Conservation (phyloP, 2,797 vertebrate genomes). For the Varecia variegata region DNA sequence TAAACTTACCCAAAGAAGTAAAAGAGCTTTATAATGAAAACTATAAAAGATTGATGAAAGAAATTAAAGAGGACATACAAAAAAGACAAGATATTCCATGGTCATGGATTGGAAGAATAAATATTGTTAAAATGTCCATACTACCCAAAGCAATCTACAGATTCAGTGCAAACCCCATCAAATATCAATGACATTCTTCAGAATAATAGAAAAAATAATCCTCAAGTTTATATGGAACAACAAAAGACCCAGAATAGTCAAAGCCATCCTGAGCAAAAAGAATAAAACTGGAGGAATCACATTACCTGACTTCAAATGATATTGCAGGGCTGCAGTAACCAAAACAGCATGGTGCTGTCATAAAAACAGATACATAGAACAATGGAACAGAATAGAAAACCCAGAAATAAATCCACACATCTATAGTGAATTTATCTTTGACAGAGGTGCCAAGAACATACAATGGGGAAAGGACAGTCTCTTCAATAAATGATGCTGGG, state of each 20-base stretch:
- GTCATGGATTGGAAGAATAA: neutral
- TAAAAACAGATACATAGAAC: neutral
- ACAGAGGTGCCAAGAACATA: neutral
- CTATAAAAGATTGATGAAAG: neutral
- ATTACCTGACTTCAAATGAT: neutral
- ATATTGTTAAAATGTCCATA: neutral
- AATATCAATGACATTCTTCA: neutral
- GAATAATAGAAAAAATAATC: neutral
- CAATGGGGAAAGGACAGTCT: neutral
- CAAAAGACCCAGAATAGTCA: neutral
- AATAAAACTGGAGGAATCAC: neutral
- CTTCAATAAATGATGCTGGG: neutral
- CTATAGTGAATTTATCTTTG: neutral
- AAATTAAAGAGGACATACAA: neutral
- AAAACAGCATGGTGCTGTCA: neutral
- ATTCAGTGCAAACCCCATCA: neutral
- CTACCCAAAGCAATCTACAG: neutral
- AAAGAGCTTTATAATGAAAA: neutral
- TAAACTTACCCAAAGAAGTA: neutral
- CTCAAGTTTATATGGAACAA: neutral
- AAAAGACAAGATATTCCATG: neutral
- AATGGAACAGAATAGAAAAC: neutral
- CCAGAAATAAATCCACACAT: neutral
- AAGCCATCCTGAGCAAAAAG: neutral
- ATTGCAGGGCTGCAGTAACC: neutral